Conservation (phyloP, 2,113 vertebrate genomes). For the Pteropus alecto region DNA sequence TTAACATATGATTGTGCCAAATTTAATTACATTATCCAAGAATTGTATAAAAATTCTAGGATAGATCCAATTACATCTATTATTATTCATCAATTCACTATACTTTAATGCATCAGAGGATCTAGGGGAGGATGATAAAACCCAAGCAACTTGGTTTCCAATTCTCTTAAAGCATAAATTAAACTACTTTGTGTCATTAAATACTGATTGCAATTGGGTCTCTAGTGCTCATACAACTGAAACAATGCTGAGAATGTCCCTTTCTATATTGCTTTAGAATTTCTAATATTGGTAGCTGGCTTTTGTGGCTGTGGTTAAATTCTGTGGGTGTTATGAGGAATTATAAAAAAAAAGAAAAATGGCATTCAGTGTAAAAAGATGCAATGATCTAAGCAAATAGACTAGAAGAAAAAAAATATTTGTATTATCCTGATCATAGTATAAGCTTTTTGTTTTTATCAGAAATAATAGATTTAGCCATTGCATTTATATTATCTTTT, state of each 20-base stretch:
- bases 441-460: not conserved
- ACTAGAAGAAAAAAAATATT: not conserved
- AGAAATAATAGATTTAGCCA: not conserved
- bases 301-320: not conserved
- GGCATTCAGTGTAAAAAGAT: not conserved
- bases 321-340: not conserved
- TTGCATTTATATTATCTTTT: not conserved
- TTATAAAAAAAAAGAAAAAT: not conserved
- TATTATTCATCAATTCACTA: not conserved
- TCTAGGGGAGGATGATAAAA: not conserved
- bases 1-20: not conserved
- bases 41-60: too few relatives aligned
- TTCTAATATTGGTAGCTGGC: not conserved
- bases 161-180: not conserved
- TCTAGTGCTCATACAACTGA: not conserved
- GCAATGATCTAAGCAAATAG: rapidly evolving
- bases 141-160: not conserved
- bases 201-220: not conserved
- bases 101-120: not conserved
- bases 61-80: not conserved
- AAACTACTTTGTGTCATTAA: not conserved
- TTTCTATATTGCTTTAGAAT: not conserved
- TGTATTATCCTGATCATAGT: not conserved
- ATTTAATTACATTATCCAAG: not conserved
- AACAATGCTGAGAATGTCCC: not conserved